These are phyloP conservation scores for Ispidina picta DNA, from an alignment of 2,797 vertebrate species.

Conservation along the genomic window DNA sequence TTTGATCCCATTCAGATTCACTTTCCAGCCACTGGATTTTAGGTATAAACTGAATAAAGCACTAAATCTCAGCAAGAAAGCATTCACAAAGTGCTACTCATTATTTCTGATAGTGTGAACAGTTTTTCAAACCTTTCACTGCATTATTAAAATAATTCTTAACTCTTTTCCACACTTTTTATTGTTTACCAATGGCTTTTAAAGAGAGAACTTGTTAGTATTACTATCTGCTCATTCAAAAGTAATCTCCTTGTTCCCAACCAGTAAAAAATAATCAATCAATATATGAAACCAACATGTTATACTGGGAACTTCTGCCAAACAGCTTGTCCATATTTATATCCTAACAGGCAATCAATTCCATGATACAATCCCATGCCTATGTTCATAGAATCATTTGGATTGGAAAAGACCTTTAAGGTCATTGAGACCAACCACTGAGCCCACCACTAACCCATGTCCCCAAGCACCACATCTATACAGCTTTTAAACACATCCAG, in stretches of 20 bases:
- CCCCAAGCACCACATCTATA: no score
- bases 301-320: background rate
- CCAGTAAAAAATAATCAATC: background rate
- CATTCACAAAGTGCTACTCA: background rate
- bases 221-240: background rate
- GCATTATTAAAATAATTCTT: background rate
- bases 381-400: background rate
- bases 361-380: background rate
- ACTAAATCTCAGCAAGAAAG: background rate
- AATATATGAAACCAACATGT: background rate
- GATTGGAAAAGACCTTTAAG: no score
- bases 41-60: background rate
- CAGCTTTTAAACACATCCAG: no score
- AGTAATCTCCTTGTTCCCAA: background rate
- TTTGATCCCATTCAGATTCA: background rate
- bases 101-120: background rate
- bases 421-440: no score
- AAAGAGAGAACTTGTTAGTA: background rate
- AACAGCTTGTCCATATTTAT: background rate
- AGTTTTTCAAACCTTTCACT: background rate
- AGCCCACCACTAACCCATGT: no score
- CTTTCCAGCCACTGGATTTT: background rate
- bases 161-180: background rate
- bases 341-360: background rate
- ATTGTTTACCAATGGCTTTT: background rate